Evolutionary conservation across 2,113 vertebrate species (phyloP), one percentile per base, ranked within the genome.

Genomic region (Drymodes brunneopygia): DNA sequence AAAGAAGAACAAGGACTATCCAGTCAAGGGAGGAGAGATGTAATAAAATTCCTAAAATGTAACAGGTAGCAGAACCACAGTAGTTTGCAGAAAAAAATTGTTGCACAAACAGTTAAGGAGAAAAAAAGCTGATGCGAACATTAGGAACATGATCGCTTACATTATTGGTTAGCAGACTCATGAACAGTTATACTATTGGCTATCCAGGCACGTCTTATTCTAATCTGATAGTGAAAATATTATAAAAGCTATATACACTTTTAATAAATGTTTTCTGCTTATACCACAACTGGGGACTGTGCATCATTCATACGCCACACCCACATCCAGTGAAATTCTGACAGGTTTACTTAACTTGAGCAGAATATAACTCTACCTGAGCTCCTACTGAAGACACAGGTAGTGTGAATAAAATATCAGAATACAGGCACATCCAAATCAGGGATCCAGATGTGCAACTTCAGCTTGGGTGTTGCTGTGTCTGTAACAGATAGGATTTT

Each of bases 281-380:
- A 15, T 18, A 45, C 48, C 1, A 4, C 0, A 2, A 5, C 15
- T 54, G 48, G 15, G 28, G 18, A 33, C 18, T 0, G 1, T 45
- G n/a, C 18, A 54, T 28, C 48, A 15, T 33, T 28, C n/a, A 33
- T 15, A 23, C 0, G 0, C 17, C 0, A 0, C 11, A 18, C 7
- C 28, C 24, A 23, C 18, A 66, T 45, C 18, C 28, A 73, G 58
- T 38, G 45, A 70, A 75, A 77, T 77, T 69, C 50, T 58, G 64
- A 50, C 50, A 58, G 16, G 25, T 88, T 69, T 87, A 65, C 44
- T 62, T 54, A 47, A 40, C 27, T 51, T 48, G 22, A 77, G 25
- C 31, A 61, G 45, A 47, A 54, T 38, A 9, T 12, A 88, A n/a
- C 22, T 75, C n/a, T 35, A 40, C 16, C 31, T 56, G 38, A 89